These are phyloP conservation scores for Gasterosteus nipponicus DNA, from an alignment of 2,113 vertebrate species.

Conservation along the genomic window DNA sequence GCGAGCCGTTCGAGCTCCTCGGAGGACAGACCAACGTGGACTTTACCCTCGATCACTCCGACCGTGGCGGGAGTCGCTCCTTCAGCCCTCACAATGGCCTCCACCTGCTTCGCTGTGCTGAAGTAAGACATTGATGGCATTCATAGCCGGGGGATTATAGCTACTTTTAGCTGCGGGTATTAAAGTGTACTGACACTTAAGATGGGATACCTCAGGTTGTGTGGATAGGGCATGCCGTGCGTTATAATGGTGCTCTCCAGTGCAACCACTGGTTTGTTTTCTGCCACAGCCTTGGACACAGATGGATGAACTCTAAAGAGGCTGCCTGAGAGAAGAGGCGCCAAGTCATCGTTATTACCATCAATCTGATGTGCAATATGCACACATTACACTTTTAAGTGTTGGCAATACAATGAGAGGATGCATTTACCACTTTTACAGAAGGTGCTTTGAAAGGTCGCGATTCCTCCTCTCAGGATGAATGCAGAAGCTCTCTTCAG, in stretches of 20 bases:
- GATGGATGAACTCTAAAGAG: slow-evolving; percentile 83
- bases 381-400: background rate
- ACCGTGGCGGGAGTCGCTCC: slow-evolving; percentile 88
- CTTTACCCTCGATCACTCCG: slow-evolving; percentile 83
- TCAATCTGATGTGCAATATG: background rate
- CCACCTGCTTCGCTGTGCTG: slow-evolving; percentile 88
- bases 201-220: slow-evolving; percentile 86
- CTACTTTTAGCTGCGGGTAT: background rate
- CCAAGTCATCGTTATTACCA: background rate
- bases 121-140: background rate
- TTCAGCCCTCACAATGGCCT: slow-evolving; percentile 83
- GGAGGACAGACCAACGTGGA: slow-evolving; percentile 85
- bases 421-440: slow-evolving; percentile 68
- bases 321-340: slow-evolving; percentile 71
- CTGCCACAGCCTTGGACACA: slow-evolving; percentile 83
- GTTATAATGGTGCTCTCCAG: slow-evolving; percentile 93
- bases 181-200: background rate
- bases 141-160: background rate
- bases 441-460: slow-evolving; percentile 55
- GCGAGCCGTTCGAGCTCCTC: slow-evolving; percentile 85
- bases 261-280: slow-evolving; percentile 85
- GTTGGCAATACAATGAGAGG: background rate
- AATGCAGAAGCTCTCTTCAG: slow-evolving; percentile 61
- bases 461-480: slow-evolving; percentile 59
- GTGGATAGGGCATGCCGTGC: slow-evolving; percentile 91